Evolutionary conservation across 2,797 vertebrate species (phyloP), one percentile per base, ranked within the genome.

Genomic region (Thalassophryne amazonica): DNA sequence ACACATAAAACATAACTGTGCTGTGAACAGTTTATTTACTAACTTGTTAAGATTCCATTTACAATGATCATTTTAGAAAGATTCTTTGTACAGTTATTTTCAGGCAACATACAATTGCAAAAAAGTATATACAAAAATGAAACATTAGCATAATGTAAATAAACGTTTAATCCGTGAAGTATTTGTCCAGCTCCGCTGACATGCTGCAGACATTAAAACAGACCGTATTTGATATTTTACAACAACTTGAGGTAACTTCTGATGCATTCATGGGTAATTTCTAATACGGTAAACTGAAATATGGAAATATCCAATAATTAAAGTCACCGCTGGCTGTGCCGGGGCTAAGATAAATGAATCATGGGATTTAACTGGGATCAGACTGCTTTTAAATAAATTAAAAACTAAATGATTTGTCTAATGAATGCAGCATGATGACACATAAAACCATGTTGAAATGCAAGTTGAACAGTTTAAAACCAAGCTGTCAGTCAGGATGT

Each of bases 1-100:
- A 42, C 3, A 18, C 18, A 38, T n/a, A 37, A 64, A 16, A 40
- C 43, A 37, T 46, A 3, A 7, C 42, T 30, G 19, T 74, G 73
- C 50, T 72, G 59, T 73, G 83, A 88, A 83, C 79, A 69, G 87
- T 91, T 91, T 90, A 90, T 90, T 90, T 81, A 84, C 80, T 90
- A 88, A 73, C 78, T 78, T 87, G 87, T 87, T 88, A 86, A 85
- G 79, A 73, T 82, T 76, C 60, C 64, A 86, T 86, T 84, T 85
- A 87, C 83, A 89, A 72, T 76, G 50, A 83, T 78, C 25, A 53
- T 78, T 84, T 88, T 80, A 85, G 75, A 87, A 88, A 86, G 76
- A 78, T 75, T 76, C 68, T 87, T 85, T 91, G 81, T 89, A 91
- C 86, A 91, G 80, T 82, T 87, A 82, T 88, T 87, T 85, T 86